Evolutionary conservation across 2,113 vertebrate genomes (phyloP).

Genomic region (Myodes glareolus): DNA sequence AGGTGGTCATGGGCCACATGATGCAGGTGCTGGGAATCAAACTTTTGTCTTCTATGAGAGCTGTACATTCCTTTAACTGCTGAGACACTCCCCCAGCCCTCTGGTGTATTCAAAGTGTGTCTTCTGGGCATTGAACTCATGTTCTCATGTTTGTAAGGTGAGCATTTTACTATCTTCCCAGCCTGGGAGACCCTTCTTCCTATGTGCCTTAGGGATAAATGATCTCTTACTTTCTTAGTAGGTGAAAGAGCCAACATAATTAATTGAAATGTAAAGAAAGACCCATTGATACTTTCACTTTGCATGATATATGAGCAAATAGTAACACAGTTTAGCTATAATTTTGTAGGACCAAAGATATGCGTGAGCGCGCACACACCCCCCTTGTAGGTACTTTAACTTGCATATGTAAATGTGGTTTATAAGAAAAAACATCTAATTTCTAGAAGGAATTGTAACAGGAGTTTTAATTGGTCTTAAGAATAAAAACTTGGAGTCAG

Average conservation of each 20-base stretch:
- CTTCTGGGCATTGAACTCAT: too few relatives aligned
- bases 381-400: background rate
- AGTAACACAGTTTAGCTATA: background rate
- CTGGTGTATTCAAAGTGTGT: background rate
- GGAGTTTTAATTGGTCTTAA: too few relatives aligned
- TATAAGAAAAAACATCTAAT: conserved; percentile 25
- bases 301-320: conserved; percentile 10
- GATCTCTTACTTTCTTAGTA: background rate
- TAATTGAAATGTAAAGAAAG: background rate
- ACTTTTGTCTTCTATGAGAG: background rate
- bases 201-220: background rate
- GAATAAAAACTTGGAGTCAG: too few relatives aligned
- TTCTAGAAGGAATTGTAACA: conserved; percentile 22
- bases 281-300: background rate
- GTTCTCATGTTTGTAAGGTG: background rate
- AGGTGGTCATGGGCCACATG: background rate
- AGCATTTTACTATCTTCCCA: background rate
- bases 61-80: background rate
- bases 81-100: background rate
- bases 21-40: background rate
- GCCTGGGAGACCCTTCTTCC: background rate
- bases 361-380: background rate
- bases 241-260: background rate
- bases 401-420: background rate
- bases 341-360: background rate